These are phyloP conservation scores for cat (Felis catus) DNA, from an alignment of 2,113 vertebrate genomes.

Conservation along the genomic window F.catus_Fca126_mat1.0 CM031411.1:44610501-44611000, in stretches of 20 bases:
- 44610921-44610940: not conserved
- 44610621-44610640: not conserved
- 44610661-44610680: not conserved
- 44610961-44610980: not conserved
- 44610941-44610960: not conserved
- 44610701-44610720: not conserved
- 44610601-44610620: not conserved
- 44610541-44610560: not conserved
- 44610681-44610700: not conserved
- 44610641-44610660: not conserved
- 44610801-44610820: not conserved
- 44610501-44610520: not conserved
- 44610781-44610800: not conserved
- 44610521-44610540: not conserved
- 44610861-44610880: not conserved
- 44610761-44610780: not conserved
- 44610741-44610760: not conserved
- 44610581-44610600: not conserved
- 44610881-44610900: not conserved
- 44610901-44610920: not conserved
- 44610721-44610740: not conserved
- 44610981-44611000: not conserved
- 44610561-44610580: not conserved
- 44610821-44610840: not conserved
- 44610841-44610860: not conserved